A percentile compares a stretch with the other conserved stretches of the same genome.
Evolutionary conservation across 2,888 invertebrate species (phyloP).

Genomic region (Rosalia funebris): DNA sequence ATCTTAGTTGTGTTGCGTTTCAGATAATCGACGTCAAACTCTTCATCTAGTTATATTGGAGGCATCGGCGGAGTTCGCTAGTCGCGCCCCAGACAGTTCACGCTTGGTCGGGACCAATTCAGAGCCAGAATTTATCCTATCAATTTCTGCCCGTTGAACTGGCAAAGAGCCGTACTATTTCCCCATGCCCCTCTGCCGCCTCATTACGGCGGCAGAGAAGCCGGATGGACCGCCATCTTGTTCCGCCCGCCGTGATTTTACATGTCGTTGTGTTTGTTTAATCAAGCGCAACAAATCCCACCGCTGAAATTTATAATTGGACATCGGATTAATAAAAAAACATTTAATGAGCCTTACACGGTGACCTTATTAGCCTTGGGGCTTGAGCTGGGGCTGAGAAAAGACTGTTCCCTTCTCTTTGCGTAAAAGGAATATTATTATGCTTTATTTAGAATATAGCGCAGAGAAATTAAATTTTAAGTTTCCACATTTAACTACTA

Average conservation of each 20-base stretch:
- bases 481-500: too few relatives aligned
- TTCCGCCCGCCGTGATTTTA: conserved; percentile 61
- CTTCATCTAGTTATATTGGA: background rate
- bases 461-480: too few relatives aligned
- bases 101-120: conserved; percentile 69
- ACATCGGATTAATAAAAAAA: conserved; percentile 45
- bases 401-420: too few relatives aligned
- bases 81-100: conserved; percentile 40
- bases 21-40: conserved; percentile 4
- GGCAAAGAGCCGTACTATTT: conserved; percentile 65
- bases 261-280: conserved; percentile 62
- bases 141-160: conserved; percentile 73
- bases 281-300: conserved; percentile 58
- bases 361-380: too few relatives aligned
- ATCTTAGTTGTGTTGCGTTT: too few relatives aligned
- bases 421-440: too few relatives aligned
- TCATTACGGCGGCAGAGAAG: conserved; percentile 46
- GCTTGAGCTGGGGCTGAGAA: too few relatives aligned
- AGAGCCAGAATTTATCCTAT: conserved; percentile 73
- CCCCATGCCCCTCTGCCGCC: conserved; percentile 39
- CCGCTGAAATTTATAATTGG: conserved; percentile 60
- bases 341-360: background rate
- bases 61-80: background rate
- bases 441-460: too few relatives aligned
- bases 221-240: conserved; percentile 61